Conservation (phyloP, 1,140 invertebrate genomes). For the Reticulitermes speratus region DNA sequence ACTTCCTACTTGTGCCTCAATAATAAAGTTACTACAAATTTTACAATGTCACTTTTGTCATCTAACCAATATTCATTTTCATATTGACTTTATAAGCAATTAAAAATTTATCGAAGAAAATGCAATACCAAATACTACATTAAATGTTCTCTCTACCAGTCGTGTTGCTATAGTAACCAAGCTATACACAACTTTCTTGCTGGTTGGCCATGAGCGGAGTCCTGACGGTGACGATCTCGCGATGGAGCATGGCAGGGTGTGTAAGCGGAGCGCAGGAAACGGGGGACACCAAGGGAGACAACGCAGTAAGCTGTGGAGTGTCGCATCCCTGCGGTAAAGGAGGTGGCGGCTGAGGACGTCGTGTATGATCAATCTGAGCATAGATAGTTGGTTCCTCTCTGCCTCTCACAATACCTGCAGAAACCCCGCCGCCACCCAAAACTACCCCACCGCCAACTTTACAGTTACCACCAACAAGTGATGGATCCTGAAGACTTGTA, state of each 20-base stretch:
- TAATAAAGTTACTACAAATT: neutral
- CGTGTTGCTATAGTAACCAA: neutral
- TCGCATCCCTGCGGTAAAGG: constrained; percentile 41
- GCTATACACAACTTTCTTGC: constrained; percentile 83
- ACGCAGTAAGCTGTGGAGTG: constrained; percentile 46
- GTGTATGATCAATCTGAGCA: constrained; percentile 64
- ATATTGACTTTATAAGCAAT: neutral
- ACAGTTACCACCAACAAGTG: constrained; percentile 48
- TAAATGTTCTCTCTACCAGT: neutral
- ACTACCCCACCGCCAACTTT: constrained; percentile 33
- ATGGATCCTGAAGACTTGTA: constrained; percentile 51
- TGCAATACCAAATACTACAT: neutral
- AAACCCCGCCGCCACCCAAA: constrained; percentile 39
- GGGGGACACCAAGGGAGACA: constrained; percentile 44
- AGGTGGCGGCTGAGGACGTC: constrained; percentile 40
- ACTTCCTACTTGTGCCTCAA: no score
- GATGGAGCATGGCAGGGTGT: constrained; percentile 38
- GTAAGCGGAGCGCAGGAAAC: constrained; percentile 40
- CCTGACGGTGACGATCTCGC: constrained; percentile 79
- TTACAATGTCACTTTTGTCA: constrained; percentile 1
- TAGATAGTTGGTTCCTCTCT: constrained; percentile 63
- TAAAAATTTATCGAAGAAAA: neutral
- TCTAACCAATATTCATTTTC: neutral
- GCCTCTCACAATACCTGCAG: constrained; percentile 44
- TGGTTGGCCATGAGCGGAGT: constrained; percentile 77